These are phyloP conservation scores for Panagrolaimus sp. DNA, from an alignment of 1,140 invertebrate genomes.

Conservation along the genomic window DNA sequence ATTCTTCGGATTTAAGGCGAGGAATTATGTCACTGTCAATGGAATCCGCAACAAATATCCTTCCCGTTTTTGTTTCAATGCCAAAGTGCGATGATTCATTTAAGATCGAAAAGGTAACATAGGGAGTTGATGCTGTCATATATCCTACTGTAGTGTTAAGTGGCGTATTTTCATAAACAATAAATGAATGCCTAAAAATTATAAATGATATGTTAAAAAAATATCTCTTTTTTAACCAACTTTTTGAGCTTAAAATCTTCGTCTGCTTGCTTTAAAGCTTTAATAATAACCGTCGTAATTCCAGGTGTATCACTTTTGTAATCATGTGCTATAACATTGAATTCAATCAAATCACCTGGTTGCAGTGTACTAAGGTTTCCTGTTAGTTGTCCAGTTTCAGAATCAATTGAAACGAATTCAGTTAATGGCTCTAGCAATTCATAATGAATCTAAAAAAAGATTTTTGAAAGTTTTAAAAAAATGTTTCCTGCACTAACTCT, in stretches of 20 bases:
- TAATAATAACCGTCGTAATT: neutral
- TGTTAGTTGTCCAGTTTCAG: neutral
- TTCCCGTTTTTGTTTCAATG: neutral
- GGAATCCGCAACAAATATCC: neutral
- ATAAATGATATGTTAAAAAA: neutral
- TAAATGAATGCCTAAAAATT: neutral
- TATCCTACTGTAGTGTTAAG: slow-evolving; percentile 1
- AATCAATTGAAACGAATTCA: neutral
- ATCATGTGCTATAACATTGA: neutral
- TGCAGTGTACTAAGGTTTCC: neutral
- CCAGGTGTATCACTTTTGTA: neutral
- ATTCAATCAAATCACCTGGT: neutral
- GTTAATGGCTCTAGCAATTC: too few relatives aligned
- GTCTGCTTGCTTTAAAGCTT: neutral
- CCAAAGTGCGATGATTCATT: neutral
- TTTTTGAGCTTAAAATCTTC: neutral
- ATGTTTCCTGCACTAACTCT: too few relatives aligned
- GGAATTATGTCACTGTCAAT: neutral
- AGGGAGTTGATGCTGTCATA: neutral
- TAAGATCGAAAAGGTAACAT: neutral
- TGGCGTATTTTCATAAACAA: neutral
- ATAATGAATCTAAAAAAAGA: too few relatives aligned
- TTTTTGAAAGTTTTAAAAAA: too few relatives aligned
- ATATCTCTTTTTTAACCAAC: neutral
- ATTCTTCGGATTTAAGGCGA: neutral